Base-by-base conservation (phyloP, 2,113 vertebrate species). In the Acinonyx jubatus region DNA sequence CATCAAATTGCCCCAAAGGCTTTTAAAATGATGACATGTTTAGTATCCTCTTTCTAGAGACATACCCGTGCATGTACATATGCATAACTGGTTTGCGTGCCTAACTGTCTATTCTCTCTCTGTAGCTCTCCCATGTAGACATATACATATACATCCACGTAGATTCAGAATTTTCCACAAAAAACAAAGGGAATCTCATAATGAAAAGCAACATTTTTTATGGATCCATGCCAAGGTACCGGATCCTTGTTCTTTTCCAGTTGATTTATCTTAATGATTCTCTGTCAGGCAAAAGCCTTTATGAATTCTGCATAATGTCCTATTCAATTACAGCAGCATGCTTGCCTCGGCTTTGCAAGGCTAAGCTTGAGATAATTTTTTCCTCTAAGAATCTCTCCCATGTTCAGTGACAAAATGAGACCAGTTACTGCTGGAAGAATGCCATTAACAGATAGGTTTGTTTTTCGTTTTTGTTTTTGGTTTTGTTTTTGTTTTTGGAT, bases 241-340 rank as follows among this genome's bases (percentile, higher is more conserved):
- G 10, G 96, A 94, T 94, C 83, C 76, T 89, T 90, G 74, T 89
- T 97, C 71, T 93, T 95, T 98, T 90, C 88, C 74, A 96, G 91
- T 93, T 98, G 96, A 98, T 96, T 95, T 97, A 83, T 97, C 96
- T 84, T 97, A 98, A 96, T 85, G 93, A 96, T 89, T 94, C 80
- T 94, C 69, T 98, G 91, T 95, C 92, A 97, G 85, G 90, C 79
- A 89, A 79, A 97, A 95, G n/a, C 8, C 65, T 97, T 94, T 93
- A 74, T 78, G 81, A 90, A 94, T 94, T 97, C 65, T 80, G 82
- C 41, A 36, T 81, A 33, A 8, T 57, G 74, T 97, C 80, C 45
- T 94, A 4, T n/a, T 50, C 66, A 65, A 68, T 98, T 63, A 86
- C 55, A 92, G 84, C 57, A 83, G 66, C 23, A 50, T 12, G 7